These are phyloP conservation scores for Gymnobelideus leadbeateri DNA, from an alignment of 2,113 vertebrate species.

Conservation along the genomic window DNA sequence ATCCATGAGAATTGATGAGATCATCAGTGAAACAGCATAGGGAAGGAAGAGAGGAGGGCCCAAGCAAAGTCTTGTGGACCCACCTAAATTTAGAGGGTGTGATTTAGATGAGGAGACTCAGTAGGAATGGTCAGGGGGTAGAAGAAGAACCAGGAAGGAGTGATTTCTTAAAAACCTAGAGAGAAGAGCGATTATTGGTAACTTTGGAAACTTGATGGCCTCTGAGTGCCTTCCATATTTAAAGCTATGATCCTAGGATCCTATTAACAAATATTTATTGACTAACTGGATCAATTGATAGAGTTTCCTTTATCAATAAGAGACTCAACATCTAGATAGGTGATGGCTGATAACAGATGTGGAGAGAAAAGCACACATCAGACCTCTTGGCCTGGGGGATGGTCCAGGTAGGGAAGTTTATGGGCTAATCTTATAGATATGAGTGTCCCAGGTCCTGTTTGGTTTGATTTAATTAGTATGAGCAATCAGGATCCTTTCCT, in stretches of 20 bases:
- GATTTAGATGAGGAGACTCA: too few relatives aligned
- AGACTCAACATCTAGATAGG: not conserved
- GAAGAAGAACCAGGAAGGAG: not conserved
- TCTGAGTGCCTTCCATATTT: not conserved
- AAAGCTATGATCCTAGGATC: not conserved
- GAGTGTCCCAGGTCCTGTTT: not conserved
- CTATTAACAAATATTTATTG: not conserved
- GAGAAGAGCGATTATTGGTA: not conserved
- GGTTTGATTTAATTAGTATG: not conserved
- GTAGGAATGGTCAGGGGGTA: not conserved
- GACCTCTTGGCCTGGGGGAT: too few relatives aligned
- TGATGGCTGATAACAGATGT: not conserved
- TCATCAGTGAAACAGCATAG: not conserved
- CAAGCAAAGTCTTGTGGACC: too few relatives aligned
- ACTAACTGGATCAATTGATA: not conserved
- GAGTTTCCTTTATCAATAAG: not conserved
- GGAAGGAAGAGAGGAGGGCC: not conserved
- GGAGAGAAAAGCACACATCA: not conserved
- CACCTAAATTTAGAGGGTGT: too few relatives aligned
- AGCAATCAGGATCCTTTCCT: not conserved
- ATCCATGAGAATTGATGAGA: not conserved
- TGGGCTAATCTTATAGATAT: not conserved
- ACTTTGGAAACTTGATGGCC: not conserved
- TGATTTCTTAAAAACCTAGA: not conserved
- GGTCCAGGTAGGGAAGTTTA: not conserved